Conservation (phyloP, 2,113 vertebrate species). For the Spizaetus ornatus region DNA sequence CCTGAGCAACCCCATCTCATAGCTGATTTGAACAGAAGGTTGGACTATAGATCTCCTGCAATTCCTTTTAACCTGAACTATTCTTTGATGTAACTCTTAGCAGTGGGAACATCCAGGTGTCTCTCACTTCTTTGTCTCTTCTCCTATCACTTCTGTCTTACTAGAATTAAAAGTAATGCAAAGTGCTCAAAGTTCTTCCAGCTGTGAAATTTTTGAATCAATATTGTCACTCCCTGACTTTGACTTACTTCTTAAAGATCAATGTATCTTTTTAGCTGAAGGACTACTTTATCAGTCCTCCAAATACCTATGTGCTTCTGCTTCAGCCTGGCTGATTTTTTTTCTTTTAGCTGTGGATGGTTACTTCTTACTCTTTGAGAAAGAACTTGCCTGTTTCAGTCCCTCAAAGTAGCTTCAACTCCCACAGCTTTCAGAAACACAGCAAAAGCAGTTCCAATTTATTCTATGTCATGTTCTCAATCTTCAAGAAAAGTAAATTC, state of each 20-base stretch:
- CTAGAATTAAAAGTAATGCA: not conserved
- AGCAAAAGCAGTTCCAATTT: conserved; percentile 1
- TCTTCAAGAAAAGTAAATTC: conserved; percentile 21
- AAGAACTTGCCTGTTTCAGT: not conserved
- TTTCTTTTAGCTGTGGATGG: not conserved
- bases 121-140: not conserved
- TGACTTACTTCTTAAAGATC: not conserved
- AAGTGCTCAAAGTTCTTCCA: not conserved
- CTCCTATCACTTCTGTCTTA: not conserved
- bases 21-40: not conserved
- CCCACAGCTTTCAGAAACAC: not conserved
- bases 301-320: not conserved
- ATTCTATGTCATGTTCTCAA: not conserved
- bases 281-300: not conserved
- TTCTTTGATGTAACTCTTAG: not conserved
- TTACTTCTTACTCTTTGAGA: not conserved
- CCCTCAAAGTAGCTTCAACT: not conserved
- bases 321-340: not conserved
- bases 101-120: not conserved
- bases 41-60: not conserved
- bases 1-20: not conserved
- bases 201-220: not conserved
- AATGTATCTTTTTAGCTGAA: not conserved
- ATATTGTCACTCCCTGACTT: not conserved
- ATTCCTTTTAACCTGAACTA: not conserved